Evolutionary conservation across 2,888 invertebrate genomes (phyloP), one percentile per base, ranked within the genome.

Genomic region (Eudemis profundana): DNA sequence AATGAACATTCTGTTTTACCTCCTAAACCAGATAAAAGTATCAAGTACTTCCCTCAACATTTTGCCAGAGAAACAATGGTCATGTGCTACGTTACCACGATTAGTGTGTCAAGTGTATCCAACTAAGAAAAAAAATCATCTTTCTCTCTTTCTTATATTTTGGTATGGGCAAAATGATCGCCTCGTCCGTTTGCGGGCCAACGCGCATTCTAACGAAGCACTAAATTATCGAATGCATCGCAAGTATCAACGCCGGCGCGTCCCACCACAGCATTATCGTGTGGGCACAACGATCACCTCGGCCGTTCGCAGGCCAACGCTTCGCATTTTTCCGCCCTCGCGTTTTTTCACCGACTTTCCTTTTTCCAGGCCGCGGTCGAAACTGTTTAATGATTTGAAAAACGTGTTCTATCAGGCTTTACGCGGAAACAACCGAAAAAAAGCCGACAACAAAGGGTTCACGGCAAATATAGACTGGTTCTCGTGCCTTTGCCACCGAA

Each of bases 381-480:
- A 90, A 91, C 92, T 89, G 92, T 90, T 92, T 92, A 92, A 92
- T 90, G 92, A 92, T 92, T 92, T 90, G 92, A 91, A 92, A 90
- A 92, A 92, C 92, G 92, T 92, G 92, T 92, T 92, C 90, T 92
- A 92, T 92, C 92, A 90, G 90, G 88, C 86, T 90, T 87, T 89
- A 86, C 86, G 83, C 87, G 87, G 91, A 86, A 89, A 89, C 90
- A 89, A 89, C 88, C 89, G 90, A 89, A 90, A 91, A 79, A 92
- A 90, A 89, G 85, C 86, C 85, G 84, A 85, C 89, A 89, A 87
- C 88, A 88, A 88, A 89, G 90, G 90, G 89, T 90, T 85, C 85
- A 85, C 84, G 83, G 90, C 89, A 91, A 91, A 91, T 90, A 91
- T 90, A 90, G 84, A 90, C 89, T 81, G 82, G 78, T 77, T 77